Base-by-base conservation (phyloP, 2,888 invertebrate species). In the Cheilosia pagana region DNA sequence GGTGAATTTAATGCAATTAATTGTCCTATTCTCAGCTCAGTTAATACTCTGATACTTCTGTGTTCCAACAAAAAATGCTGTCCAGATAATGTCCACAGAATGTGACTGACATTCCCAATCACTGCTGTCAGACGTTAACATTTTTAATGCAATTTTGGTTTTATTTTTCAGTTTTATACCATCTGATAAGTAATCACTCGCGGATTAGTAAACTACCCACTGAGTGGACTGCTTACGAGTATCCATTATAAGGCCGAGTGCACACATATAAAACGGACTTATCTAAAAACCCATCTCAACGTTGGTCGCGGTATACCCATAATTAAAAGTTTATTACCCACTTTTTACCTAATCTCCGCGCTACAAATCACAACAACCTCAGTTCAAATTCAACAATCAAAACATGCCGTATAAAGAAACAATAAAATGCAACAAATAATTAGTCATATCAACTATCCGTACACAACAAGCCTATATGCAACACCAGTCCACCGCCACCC, bases 351-450 rank as follows among this genome's bases (percentile, higher is more conserved):
- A 12, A 50, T 50, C 16, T 53, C 16, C 31, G n/a, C 19, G 41
- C 28, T 5, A 62, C 48, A 48, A 48, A 48, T 50, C 50, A 21
- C 19, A 53, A 39, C 25, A 59, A 60, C 52, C 14, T 50, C 28
- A 21, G 19, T 35, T 55, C 16, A 55, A 67, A 31, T n/a, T 10
- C 35, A 76, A 55, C 25, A 68, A 45, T 62, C 45, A 35, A 70
- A 45, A 52, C 19, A 19, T 45, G 28, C 53, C 31, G 39, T 39
- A 25, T 35, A 39, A 48, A 21, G 16, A 7, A 67, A 63, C n/a
- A 63, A 55, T 48, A 63, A 68, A 75, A 50, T 75, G 48, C 48
- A 70, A 63, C 57, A 81, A 63, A 81, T 70, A 81, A 81, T 81
- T 59, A 81, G 70, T 39, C 50, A 81, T 55, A 52, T 28, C 28